Percentiles rank a stretch among this genome's conserved stretches.
These are phyloP conservation scores for Tricholaema leucomelas DNA, from an alignment of 2,113 vertebrate genomes.

Conservation along the genomic window DNA sequence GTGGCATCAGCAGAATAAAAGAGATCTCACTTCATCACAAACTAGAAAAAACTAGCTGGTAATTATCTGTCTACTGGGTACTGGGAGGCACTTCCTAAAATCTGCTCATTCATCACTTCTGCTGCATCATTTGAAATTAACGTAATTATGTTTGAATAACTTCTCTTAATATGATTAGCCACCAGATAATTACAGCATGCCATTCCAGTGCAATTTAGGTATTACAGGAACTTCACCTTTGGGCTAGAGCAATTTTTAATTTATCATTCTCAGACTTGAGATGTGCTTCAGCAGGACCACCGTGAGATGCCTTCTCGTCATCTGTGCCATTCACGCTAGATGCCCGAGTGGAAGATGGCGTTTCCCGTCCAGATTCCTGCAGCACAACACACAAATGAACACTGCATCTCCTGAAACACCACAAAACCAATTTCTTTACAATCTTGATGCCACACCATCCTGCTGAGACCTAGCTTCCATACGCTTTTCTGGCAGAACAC, in stretches of 20 bases:
- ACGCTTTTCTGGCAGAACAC: background rate
- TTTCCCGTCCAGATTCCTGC: conserved; percentile 87
- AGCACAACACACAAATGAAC: conserved; percentile 15
- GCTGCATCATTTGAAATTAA: background rate
- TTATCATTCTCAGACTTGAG: conserved; percentile 90
- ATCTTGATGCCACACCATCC: background rate
- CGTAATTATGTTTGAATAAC: conserved; percentile 2
- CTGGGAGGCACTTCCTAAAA: background rate
- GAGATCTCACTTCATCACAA: background rate
- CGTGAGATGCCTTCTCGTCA: conserved; percentile 90
- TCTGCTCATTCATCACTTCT: background rate
- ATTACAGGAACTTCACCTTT: conserved; percentile 77
- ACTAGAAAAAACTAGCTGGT: background rate
- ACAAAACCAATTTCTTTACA: background rate
- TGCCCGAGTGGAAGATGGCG: conserved; percentile 82
- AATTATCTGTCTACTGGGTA: background rate
- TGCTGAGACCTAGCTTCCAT: background rate
- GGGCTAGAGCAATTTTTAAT: conserved; percentile 88
- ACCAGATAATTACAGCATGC: background rate
- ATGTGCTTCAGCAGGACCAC: conserved; percentile 76
- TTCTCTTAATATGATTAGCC: conserved; percentile 6
- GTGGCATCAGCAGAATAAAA: background rate
- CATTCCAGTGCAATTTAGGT: background rate
- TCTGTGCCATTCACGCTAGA: conserved; percentile 96
- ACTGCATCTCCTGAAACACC: background rate